Conservation (phyloP, 2,797 vertebrate genomes). For the Moxostoma hubbsi region DNA sequence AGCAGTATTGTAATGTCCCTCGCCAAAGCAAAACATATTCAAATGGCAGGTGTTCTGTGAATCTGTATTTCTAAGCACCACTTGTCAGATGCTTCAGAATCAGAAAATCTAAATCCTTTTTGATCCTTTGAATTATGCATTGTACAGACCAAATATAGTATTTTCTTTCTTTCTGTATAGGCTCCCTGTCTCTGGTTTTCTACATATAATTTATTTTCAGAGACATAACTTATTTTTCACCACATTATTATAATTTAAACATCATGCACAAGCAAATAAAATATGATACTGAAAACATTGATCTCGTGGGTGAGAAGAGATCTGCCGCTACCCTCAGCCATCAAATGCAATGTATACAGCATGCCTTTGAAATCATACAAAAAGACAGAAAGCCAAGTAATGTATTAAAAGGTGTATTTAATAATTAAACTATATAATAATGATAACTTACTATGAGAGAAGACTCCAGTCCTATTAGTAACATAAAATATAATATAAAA, state of each 20-base stretch:
- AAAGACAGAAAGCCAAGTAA: background rate
- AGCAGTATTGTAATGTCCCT: background rate
- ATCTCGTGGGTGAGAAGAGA: constrained; percentile 28
- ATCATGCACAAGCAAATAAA: background rate
- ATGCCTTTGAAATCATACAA: constrained; percentile 15
- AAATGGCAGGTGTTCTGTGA: constrained; percentile 3
- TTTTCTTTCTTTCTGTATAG: background rate
- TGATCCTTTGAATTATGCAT: constrained; percentile 7
- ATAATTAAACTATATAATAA: too few species aligned
- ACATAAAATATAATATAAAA: too few species aligned
- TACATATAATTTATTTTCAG: constrained; percentile 2
- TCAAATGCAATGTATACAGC: constrained; percentile 6
- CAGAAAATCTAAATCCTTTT: background rate
- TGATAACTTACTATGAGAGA: too few species aligned
- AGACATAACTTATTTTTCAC: constrained; percentile 11
- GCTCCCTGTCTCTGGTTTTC: background rate
- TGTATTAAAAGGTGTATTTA: too few species aligned
- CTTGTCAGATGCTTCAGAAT: background rate
- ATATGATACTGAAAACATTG: constrained; percentile 27
- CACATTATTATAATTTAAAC: constrained; percentile 10
- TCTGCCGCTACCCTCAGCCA: constrained; percentile 15
- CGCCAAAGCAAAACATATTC: background rate
- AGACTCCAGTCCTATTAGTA: too few species aligned
- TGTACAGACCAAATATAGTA: background rate
- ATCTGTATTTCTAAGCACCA: background rate